Evolutionary conservation across 2,797 vertebrate genomes (phyloP).

Genomic region (Malacoraja senta): DNA sequence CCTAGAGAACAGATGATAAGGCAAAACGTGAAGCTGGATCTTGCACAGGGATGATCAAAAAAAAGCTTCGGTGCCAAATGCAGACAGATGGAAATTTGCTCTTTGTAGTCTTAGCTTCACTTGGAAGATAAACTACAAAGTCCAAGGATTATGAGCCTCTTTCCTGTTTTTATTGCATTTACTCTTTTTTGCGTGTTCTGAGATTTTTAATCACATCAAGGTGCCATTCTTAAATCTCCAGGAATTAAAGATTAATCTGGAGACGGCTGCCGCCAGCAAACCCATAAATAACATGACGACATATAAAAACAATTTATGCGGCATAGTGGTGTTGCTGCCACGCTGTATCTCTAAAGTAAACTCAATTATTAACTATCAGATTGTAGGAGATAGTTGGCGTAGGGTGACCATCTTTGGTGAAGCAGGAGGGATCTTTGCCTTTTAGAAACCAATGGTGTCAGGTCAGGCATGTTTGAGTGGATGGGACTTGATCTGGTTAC

Average conservation of each 20-base stretch:
- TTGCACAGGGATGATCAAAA: not conserved
- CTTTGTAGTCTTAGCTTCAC: not conserved
- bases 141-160: not conserved
- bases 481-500: not conserved
- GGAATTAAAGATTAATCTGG: not conserved
- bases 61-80: not conserved
- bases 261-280: not conserved
- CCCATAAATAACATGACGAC: too few relatives aligned
- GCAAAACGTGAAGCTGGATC: not conserved
- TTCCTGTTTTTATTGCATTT: not conserved
- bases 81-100: not conserved
- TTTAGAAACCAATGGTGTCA: too few relatives aligned
- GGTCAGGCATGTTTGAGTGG: not conserved
- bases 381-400: too few relatives aligned
- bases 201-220: not conserved
- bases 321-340: too few relatives aligned
- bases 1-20: not conserved
- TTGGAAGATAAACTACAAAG: constrained; percentile 7
- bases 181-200: too few relatives aligned
- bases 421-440: too few relatives aligned
- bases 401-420: too few relatives aligned
- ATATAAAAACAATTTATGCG: not conserved
- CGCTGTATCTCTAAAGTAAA: too few relatives aligned
- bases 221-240: not conserved
- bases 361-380: not conserved